Conservation (phyloP, 64 coral and sea anemone genomes). For the Dendrophyllia cribrosa region DNA sequence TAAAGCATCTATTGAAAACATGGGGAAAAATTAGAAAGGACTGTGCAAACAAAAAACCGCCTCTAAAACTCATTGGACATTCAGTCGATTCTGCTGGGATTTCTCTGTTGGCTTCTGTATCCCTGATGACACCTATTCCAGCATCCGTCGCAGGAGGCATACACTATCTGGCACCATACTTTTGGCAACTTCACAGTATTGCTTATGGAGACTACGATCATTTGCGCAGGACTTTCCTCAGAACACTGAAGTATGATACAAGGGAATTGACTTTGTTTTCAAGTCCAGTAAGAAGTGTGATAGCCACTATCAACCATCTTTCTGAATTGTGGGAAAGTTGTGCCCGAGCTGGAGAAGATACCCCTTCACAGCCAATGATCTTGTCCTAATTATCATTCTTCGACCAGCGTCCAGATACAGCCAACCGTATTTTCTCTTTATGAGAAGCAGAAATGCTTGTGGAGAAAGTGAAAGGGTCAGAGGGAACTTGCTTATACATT, state of each 20-base stretch:
- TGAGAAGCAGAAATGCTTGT: neutral
- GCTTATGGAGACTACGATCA: conserved; percentile 56
- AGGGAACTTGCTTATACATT: conserved; percentile 15
- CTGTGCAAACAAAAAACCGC: conserved; percentile 22
- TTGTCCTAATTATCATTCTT: conserved; percentile 32
- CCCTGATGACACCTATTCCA: conserved; percentile 57
- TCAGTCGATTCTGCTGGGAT: conserved; percentile 60
- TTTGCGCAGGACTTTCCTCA: neutral
- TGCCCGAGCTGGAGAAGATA: neutral
- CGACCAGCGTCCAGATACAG: conserved; percentile 20
- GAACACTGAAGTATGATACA: conserved; percentile 39
- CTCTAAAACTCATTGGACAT: conserved; percentile 54
- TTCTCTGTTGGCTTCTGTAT: conserved; percentile 39
- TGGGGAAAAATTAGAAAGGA: conserved; percentile 25
- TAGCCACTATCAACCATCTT: conserved; percentile 1
- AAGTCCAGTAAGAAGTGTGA: neutral
- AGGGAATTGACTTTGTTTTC: conserved; percentile 18
- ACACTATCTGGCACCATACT: conserved; percentile 65
- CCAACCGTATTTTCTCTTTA: conserved; percentile 17
- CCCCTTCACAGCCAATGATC: conserved; percentile 7
- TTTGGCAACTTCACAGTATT: conserved; percentile 58
- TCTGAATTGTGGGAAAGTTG: no score
- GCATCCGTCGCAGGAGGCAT: conserved; percentile 40
- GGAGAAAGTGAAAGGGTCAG: neutral
- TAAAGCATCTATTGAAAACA: conserved; percentile 10